These are phyloP conservation scores for Triplophysa siluroides DNA, from an alignment of 2,113 vertebrate genomes.

Conservation along the genomic window DNA sequence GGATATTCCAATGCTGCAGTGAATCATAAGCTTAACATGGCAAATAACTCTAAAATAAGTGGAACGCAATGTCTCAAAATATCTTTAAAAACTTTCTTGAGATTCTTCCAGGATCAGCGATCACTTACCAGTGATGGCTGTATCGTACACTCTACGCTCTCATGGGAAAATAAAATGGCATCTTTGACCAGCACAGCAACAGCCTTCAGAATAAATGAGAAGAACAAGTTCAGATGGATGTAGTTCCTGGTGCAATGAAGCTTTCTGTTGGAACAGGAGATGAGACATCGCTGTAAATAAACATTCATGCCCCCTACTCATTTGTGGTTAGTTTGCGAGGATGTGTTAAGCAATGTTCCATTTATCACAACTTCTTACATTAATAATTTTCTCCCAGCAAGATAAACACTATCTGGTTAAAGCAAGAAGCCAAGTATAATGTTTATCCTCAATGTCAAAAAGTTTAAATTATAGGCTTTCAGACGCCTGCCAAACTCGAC, in stretches of 20 bases:
- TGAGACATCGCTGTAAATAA: slow-evolving; percentile 15
- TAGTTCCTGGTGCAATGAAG: slow-evolving; percentile 94
- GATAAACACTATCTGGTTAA: slow-evolving; percentile 47
- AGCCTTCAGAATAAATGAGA: slow-evolving; percentile 91
- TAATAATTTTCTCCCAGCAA: slow-evolving; percentile 38
- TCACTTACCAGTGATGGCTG: slow-evolving; percentile 67
- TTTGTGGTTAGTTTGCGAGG: not conserved
- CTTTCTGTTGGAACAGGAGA: slow-evolving; percentile 73
- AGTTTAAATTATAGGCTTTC: slow-evolving; percentile 54
- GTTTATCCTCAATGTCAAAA: slow-evolving; percentile 59
- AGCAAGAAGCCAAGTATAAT: slow-evolving; percentile 34
- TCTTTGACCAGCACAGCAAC: slow-evolving; percentile 91
- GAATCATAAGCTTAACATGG: not conserved
- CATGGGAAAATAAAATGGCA: slow-evolving; percentile 82
- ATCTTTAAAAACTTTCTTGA: not conserved
- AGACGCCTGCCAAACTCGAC: slow-evolving; percentile 56
- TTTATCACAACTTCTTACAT: slow-evolving; percentile 36
- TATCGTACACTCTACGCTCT: slow-evolving; percentile 68
- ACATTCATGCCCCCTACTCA: not conserved
- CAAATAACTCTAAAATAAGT: not conserved
- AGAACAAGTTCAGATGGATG: slow-evolving; percentile 95
- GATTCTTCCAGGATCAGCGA: not conserved
- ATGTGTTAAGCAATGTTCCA: slow-evolving; percentile 12
- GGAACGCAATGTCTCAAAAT: not conserved
- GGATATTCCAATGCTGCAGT: no score